Evolutionary conservation across 1,140 invertebrate genomes (phyloP).

Genomic region (Dendroctonus valens): DNA sequence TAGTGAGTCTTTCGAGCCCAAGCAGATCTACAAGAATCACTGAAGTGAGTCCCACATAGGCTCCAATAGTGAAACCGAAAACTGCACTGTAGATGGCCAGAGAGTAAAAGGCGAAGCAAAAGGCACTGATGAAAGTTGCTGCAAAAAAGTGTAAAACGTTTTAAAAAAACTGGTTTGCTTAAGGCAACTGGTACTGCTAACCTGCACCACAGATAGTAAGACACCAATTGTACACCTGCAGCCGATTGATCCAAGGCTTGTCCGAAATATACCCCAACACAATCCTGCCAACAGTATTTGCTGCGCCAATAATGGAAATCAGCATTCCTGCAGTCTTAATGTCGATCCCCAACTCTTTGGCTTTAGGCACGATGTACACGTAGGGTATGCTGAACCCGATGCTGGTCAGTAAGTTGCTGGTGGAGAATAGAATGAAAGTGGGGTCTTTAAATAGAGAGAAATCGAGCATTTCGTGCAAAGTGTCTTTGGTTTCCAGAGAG

Average conservation of each 20-base stretch:
- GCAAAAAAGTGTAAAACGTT: constrained; percentile 44
- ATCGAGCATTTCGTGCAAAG: constrained; percentile 81
- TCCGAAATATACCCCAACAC: constrained; percentile 82
- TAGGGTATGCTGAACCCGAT: constrained; percentile 96
- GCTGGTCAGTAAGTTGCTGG: constrained; percentile 94
- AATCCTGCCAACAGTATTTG: constrained; percentile 86
- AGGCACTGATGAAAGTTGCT: constrained; percentile 78
- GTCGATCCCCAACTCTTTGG: constrained; percentile 58
- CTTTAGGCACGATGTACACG: constrained; percentile 74
- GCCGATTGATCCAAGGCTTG: constrained; percentile 82
- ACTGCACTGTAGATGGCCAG: constrained; percentile 75
- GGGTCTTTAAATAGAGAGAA: constrained; percentile 78
- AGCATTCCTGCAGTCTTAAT: constrained; percentile 63
- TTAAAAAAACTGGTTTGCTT: too few species aligned
- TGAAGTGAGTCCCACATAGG: constrained; percentile 90
- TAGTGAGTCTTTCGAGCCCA: constrained; percentile 84
- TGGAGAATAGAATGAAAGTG: constrained; percentile 85
- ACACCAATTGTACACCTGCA: constrained; percentile 85
- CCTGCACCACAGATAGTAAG: constrained; percentile 80
- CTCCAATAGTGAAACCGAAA: constrained; percentile 88
- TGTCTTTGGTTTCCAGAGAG: constrained; percentile 61
- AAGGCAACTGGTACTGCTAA: constrained; percentile 53
- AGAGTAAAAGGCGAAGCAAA: constrained; percentile 66
- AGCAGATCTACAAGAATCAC: constrained; percentile 85
- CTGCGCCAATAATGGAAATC: constrained; percentile 77